Evolutionary conservation across 2,888 invertebrate species (phyloP).

Genomic region (Thereva unica): DNA sequence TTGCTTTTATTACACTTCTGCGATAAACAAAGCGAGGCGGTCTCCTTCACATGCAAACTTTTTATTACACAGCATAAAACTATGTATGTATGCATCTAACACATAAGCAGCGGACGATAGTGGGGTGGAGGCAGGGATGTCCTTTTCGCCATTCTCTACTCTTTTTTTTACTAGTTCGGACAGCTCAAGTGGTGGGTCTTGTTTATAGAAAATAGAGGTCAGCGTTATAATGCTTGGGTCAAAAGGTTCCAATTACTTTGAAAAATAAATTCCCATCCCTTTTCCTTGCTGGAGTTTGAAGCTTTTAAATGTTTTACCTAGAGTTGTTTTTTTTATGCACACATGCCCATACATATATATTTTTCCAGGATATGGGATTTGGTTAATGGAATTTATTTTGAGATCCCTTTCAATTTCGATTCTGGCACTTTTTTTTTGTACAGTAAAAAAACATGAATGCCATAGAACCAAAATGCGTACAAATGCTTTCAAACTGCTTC

Average conservation of each 20-base stretch:
- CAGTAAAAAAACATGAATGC: no score
- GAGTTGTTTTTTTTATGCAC: conserved; percentile 7
- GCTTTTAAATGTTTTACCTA: conserved; percentile 8
- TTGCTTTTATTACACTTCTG: conserved; percentile 28
- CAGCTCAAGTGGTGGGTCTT: conserved; percentile 26
- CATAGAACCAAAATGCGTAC: no score
- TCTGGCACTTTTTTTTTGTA: no score
- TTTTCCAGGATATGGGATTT: conserved; percentile 19
- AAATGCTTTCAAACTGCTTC: no score
- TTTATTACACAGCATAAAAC: conserved; percentile 7
- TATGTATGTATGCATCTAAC: neutral
- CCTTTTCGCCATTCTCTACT: neutral
- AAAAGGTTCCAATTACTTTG: conserved; percentile 27
- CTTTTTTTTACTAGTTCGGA: conserved; percentile 9
- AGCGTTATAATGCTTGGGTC: conserved; percentile 26
- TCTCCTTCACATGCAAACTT: conserved; percentile 9
- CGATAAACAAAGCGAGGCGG: conserved; percentile 25
- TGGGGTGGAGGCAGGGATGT: neutral
- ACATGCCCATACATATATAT: conserved; percentile 19
- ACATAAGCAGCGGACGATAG: neutral
- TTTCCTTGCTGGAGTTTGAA: conserved; percentile 1
- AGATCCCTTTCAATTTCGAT: no score
- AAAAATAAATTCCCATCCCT: conserved; percentile 16
- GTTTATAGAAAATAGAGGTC: conserved; percentile 22
- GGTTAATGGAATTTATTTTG: conserved; percentile 10